Percentiles rank a stretch among this genome's conserved stretches.
Evolutionary conservation across 2,113 vertebrate genomes (phyloP).

Genomic region (Oophaga pumilio): DNA sequence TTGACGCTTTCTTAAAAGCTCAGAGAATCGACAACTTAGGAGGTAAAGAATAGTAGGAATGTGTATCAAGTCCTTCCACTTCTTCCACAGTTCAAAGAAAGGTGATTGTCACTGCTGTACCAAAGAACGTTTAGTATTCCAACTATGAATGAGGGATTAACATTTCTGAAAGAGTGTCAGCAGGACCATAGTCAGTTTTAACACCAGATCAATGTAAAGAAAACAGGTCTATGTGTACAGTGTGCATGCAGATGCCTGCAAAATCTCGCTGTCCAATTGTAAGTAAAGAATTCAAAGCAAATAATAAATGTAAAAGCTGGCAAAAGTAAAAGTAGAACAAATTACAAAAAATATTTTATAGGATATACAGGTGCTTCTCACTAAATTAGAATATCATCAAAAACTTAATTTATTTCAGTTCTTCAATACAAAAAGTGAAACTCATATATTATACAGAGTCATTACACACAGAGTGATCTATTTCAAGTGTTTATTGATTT

Average conservation of each 20-base stretch:
- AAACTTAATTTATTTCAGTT: too few species aligned
- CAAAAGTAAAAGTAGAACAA: background rate
- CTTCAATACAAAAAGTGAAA: too few species aligned
- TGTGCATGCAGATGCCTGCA: constrained; percentile 45
- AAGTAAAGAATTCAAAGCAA: constrained; percentile 26
- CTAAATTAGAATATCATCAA: too few species aligned
- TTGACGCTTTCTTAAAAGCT: constrained; percentile 32
- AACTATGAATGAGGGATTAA: constrained; percentile 56
- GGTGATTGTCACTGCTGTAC: constrained; percentile 43
- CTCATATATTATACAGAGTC: too few species aligned
- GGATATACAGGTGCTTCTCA: background rate
- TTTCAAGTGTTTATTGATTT: too few species aligned
- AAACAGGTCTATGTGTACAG: constrained; percentile 31
- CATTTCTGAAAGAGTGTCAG: constrained; percentile 56
- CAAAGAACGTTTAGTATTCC: constrained; percentile 57
- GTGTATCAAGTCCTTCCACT: constrained; percentile 39
- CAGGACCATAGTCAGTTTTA: constrained; percentile 30
- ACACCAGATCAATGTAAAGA: constrained; percentile 22
- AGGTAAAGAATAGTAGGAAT: constrained; percentile 36
- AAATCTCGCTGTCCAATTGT: constrained; percentile 26
- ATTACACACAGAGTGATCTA: too few species aligned
- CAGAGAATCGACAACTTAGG: constrained; percentile 36
- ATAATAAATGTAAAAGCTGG: constrained; percentile 7
- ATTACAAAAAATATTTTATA: background rate
- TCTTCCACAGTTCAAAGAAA: constrained; percentile 47